phyloP scores from a whole-genome alignment of 2,888 invertebrate genomes.

The Idaea straminata region DNA sequence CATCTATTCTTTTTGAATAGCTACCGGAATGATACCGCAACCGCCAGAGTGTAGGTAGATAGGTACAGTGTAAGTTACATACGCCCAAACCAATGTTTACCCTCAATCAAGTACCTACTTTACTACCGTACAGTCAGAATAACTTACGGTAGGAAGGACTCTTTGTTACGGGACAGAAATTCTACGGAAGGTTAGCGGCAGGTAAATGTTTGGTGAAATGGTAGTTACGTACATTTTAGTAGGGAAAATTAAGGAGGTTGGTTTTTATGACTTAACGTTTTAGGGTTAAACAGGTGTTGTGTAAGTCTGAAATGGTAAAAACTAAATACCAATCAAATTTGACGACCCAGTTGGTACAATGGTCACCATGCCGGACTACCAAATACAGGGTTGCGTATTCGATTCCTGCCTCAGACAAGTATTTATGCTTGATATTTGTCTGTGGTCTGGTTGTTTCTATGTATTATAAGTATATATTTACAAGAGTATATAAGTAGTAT shows the following conservation, averaged over 20 bases:
- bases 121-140: slow-evolving; percentile 57
- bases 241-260: background rate
- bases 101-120: slow-evolving; percentile 69
- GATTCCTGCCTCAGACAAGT: too few relatives aligned
- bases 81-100: slow-evolving; percentile 43
- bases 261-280: background rate
- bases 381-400: too few relatives aligned
- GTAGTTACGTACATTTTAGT: background rate
- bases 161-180: slow-evolving; percentile 63
- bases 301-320: background rate
- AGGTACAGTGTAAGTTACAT: slow-evolving; percentile 19
- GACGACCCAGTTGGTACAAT: too few relatives aligned
- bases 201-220: background rate
- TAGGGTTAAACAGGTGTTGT: background rate
- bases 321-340: background rate
- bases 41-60: background rate
- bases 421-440: too few relatives aligned
- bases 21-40: background rate
- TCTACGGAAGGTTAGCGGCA: slow-evolving; percentile 1
- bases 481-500: too few relatives aligned
- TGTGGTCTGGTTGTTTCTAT: too few relatives aligned
- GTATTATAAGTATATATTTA: too few relatives aligned
- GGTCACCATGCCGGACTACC: too few relatives aligned
- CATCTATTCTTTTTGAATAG: background rate
- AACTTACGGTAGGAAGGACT: slow-evolving; percentile 69